These are phyloP conservation scores for Aporophyla lueneburgensis DNA, from an alignment of 2,888 invertebrate genomes.

Conservation along the genomic window DNA sequence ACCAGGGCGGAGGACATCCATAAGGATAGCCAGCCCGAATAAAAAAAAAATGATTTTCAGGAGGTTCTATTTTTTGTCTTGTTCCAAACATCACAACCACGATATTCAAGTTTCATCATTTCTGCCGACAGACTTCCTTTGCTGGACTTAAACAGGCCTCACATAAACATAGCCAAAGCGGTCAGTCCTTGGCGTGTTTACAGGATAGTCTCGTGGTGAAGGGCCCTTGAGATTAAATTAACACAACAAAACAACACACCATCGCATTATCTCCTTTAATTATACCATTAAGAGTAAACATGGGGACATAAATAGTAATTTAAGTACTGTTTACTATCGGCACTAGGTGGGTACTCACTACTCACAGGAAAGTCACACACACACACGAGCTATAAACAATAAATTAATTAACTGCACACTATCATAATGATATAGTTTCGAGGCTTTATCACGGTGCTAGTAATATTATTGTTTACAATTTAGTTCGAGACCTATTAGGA, in stretches of 20 bases:
- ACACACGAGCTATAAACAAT: slow-evolving; percentile 5
- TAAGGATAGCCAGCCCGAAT: no score
- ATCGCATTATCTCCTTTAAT: slow-evolving; percentile 28
- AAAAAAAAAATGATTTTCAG: no score
- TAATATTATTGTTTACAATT: slow-evolving; percentile 50
- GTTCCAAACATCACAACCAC: neutral
- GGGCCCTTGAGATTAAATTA: slow-evolving; percentile 14
- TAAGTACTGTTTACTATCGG: slow-evolving; percentile 23
- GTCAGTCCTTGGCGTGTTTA: neutral
- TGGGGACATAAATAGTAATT: slow-evolving; percentile 22
- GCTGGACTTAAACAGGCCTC: neutral
- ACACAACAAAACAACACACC: slow-evolving; percentile 21
- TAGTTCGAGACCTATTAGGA: slow-evolving; percentile 22
- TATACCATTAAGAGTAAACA: slow-evolving; percentile 27
- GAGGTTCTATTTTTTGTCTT: neutral
- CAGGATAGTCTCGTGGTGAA: neutral
- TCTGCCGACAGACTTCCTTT: neutral
- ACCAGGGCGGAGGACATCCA: no score
- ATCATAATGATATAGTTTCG: slow-evolving; percentile 43
- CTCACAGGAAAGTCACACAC: slow-evolving; percentile 45
- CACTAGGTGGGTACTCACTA: slow-evolving; percentile 8
- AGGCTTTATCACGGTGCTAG: slow-evolving; percentile 37
- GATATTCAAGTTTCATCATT: neutral
- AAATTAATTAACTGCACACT: slow-evolving; percentile 51
- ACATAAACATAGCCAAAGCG: neutral